phyloP scores from a whole-genome alignment of 2,113 vertebrate genomes.

The Sander lucioperca region DNA sequence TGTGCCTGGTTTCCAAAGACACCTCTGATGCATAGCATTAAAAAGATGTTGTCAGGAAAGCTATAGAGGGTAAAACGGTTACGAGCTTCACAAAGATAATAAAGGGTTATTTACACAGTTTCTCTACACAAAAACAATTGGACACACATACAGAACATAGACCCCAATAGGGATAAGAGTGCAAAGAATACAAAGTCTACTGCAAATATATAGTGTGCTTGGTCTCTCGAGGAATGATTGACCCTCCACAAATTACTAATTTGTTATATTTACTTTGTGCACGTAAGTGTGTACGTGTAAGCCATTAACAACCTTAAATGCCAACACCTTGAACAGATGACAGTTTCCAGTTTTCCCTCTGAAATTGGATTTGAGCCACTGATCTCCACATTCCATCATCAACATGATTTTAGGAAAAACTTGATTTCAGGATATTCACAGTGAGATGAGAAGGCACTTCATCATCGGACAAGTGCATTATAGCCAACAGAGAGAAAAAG shows the following conservation, averaged over 20 bases:
- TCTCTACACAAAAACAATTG: conserved; percentile 26
- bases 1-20: conserved; percentile 40
- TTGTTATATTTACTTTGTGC: not conserved
- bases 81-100: conserved; percentile 18
- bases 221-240: not conserved
- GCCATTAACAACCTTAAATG: conserved; percentile 41
- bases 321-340: conserved; percentile 68
- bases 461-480: not conserved
- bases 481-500: conserved; percentile 18
- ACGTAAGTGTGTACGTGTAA: conserved; percentile 9
- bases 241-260: not conserved
- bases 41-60: conserved; percentile 6
- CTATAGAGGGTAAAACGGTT: conserved; percentile 14
- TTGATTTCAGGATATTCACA: conserved; percentile 23
- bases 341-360: conserved; percentile 75
- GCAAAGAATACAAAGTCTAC: not conserved
- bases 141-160: conserved; percentile 24
- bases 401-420: conserved; percentile 32
- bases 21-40: conserved; percentile 12
- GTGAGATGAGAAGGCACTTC: not conserved
- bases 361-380: conserved; percentile 73
- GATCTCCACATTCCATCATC: conserved; percentile 73
- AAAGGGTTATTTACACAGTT: conserved; percentile 6
- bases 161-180: not conserved
- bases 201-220: not conserved